Evolutionary conservation across 2,113 vertebrate genomes (phyloP).

Genomic region (Thunnus thynnus): DNA sequence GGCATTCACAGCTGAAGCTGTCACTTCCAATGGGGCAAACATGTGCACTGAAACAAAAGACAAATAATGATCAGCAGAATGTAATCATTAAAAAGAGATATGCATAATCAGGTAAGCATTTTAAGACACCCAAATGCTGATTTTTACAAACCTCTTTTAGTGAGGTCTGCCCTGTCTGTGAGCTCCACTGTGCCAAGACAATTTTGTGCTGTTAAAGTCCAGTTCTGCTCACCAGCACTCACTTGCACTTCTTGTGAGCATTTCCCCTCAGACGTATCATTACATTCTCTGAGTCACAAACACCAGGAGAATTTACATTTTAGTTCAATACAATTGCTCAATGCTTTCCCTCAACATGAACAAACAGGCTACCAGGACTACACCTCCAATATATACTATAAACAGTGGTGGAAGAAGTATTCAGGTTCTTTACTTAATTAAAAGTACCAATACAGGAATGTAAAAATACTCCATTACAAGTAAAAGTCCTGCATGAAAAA

Average conservation of each 20-base stretch:
- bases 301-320: not conserved
- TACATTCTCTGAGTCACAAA: slow-evolving; percentile 53
- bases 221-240: slow-evolving; percentile 43
- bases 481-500: too few species aligned
- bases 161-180: slow-evolving; percentile 49
- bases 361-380: not conserved
- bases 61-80: not conserved
- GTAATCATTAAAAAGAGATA: not conserved
- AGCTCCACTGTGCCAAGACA: slow-evolving; percentile 41
- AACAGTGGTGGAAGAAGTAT: not conserved
- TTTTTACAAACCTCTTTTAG: slow-evolving; percentile 58
- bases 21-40: slow-evolving; percentile 31
- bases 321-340: not conserved
- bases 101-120: not conserved
- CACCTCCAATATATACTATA: not conserved
- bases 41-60: slow-evolving; percentile 71
- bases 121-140: not conserved
- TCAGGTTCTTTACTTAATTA: too few species aligned
- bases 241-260: slow-evolving; percentile 16
- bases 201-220: slow-evolving; percentile 76
- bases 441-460: too few species aligned
- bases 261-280: fast-evolving
- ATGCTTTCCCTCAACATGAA: not conserved
- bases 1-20: not conserved
- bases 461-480: too few species aligned